These are phyloP conservation scores for Ctenomys sociabilis DNA, from an alignment of 2,113 vertebrate genomes.

Conservation along the genomic window DNA sequence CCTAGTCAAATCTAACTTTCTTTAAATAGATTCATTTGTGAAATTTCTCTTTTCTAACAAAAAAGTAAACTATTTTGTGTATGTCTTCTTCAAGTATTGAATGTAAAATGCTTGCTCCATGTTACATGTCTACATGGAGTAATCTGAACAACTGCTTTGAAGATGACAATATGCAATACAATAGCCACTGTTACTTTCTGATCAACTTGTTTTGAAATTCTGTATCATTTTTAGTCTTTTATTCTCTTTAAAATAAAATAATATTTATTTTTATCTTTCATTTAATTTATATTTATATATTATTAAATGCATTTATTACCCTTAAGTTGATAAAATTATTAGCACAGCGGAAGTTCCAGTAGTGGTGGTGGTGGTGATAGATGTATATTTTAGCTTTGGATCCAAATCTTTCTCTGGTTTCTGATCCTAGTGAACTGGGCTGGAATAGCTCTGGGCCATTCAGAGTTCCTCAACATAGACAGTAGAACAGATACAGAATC, in stretches of 20 bases:
- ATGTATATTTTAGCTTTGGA: background rate
- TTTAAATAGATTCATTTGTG: conserved; percentile 42
- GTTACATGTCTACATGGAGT: too few species aligned
- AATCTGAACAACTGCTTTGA: too few species aligned
- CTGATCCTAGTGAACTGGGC: background rate
- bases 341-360: background rate
- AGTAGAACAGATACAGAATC: background rate
- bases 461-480: background rate
- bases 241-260: too few species aligned
- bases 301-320: background rate
- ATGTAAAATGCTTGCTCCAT: background rate
- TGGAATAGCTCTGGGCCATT: background rate
- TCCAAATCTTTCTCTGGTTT: background rate
- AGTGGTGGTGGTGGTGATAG: background rate
- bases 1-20: background rate
- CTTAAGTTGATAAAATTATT: background rate
- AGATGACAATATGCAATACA: too few species aligned
- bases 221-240: too few species aligned
- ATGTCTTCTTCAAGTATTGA: background rate
- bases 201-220: too few species aligned
- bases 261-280: background rate
- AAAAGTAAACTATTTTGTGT: background rate
- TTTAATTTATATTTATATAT: background rate
- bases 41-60: conserved; percentile 42
- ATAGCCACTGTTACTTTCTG: too few species aligned